Evolutionary conservation across 2,113 vertebrate species (phyloP).

Genomic region (Paraplagusia blochii): DNA sequence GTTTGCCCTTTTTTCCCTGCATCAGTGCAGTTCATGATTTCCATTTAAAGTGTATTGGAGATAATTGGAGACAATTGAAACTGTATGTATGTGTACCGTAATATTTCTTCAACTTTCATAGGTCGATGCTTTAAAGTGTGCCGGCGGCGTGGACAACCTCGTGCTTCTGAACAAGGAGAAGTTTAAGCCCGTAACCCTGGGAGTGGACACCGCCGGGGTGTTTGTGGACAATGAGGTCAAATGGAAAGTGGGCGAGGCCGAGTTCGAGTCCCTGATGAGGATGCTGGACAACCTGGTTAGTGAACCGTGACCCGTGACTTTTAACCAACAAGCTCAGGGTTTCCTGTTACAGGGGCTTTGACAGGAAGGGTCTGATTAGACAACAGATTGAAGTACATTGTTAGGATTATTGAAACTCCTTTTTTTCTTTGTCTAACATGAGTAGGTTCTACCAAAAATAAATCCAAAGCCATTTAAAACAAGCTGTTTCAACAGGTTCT

Average conservation of each 20-base stretch:
- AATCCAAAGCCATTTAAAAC: no score
- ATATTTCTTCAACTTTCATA: slow-evolving; percentile 43
- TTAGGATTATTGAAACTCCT: background rate
- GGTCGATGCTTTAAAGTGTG: slow-evolving; percentile 85
- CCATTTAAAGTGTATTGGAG: no score
- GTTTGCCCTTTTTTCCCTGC: background rate
- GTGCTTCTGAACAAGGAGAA: slow-evolving; percentile 85
- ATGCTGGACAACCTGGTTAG: slow-evolving; percentile 97
- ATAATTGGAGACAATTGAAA: background rate
- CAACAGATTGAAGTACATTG: slow-evolving; percentile 1
- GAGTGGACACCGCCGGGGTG: slow-evolving; percentile 75
- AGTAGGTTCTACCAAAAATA: no score
- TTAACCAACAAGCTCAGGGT: slow-evolving; percentile 36
- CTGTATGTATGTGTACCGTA: background rate
- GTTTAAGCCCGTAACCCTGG: slow-evolving; percentile 80
- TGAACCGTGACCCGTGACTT: slow-evolving; percentile 50
- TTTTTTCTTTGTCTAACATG: no score
- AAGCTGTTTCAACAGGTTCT: no score
- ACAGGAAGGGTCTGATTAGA: slow-evolving; percentile 45
- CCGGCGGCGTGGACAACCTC: slow-evolving; percentile 84
- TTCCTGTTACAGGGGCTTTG: slow-evolving; percentile 51
- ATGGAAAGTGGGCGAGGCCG: slow-evolving; percentile 91
- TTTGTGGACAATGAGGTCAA: slow-evolving; percentile 83
- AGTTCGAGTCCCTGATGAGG: slow-evolving; percentile 95
- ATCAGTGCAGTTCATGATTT: slow-evolving; percentile 4